Percentiles rank a stretch among this genome's conserved stretches.
These are phyloP conservation scores for Deilephila porcellus DNA, from an alignment of 2,888 invertebrate genomes.

Conservation along the genomic window DNA sequence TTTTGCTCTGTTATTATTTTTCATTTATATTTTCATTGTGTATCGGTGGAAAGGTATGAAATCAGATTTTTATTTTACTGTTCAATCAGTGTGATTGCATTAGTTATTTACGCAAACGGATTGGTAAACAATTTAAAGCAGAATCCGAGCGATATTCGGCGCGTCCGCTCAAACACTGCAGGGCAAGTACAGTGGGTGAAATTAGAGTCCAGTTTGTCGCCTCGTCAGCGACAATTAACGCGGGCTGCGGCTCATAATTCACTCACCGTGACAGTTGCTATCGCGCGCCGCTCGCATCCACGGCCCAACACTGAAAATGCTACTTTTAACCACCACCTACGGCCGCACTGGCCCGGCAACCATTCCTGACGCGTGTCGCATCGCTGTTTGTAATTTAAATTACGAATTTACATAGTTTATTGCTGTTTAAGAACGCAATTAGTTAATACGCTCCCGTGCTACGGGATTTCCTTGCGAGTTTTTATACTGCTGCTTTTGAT, in stretches of 20 bases:
- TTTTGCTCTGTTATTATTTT: not conserved
- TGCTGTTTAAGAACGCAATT: conserved; percentile 61
- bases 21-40: not conserved
- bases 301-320: conserved; percentile 57
- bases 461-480: not conserved
- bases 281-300: conserved; percentile 53
- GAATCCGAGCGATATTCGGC: not conserved
- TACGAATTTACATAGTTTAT: conserved; percentile 77
- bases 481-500: conserved; percentile 5
- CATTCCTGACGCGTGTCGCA: conserved; percentile 51
- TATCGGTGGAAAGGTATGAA: not conserved
- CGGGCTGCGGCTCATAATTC: conserved; percentile 64
- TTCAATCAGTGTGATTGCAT: not conserved
- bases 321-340: conserved; percentile 63
- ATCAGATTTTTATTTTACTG: not conserved
- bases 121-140: conserved; percentile 1
- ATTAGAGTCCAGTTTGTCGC: conserved; percentile 39
- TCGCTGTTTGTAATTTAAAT: conserved; percentile 75
- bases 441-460: conserved; percentile 19
- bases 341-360: conserved; percentile 44
- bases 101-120: not conserved
- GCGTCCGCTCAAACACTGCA: conserved; percentile 11
- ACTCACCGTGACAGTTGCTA: conserved; percentile 60
- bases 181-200: conserved; percentile 44
- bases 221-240: conserved; percentile 72